Base-by-base conservation (phyloP, 2,113 vertebrate genomes). In the Gorsachius goisagi region DNA sequence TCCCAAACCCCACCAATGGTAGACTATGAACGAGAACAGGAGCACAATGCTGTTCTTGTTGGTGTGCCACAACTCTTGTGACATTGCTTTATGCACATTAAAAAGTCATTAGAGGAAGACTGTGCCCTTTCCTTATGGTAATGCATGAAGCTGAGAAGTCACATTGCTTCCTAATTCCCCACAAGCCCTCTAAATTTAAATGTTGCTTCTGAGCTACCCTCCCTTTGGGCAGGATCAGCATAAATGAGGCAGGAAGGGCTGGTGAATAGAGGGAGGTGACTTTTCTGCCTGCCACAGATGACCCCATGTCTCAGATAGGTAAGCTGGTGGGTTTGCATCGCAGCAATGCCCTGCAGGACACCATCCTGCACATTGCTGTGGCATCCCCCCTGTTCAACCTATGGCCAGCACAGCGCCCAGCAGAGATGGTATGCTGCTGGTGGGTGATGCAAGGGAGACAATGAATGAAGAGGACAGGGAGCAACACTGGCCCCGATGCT, bases 141-240 rank as follows among this genome's bases (percentile, higher is more conserved):
- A 67, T 14, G 71, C 62, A 53, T 0, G 16, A 85, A 85, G 58
- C 71, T 49, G 71, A 71, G 81, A 81, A 60, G 90, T 69, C 77
- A 58, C 47, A 50, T 49, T 58, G 77, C 56, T 63, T 58, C 73
- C 37, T 35, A 24, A 35, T 67, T 86, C 52, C 76, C 78, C 47
- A n/a, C 41, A 69, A 90, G 78, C 81, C 26, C 64, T 74, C 90
- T 84, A 92, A 50, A 92, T 86, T 84, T 33, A 91, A 87, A 84
- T 64, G 63, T 22, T 35, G 24, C 35, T 72, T 28, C 75, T 60
- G 72, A 95, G 72, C 35, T 60, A 3, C 68, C 53, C 44, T 86
- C 30, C 56, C 56, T 45, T 33, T 27, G 68, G 79, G 60, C 67
- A 90, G 83, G 23, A 45, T 63, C 4, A 6, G 23, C 44, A 55